Evolutionary conservation across 2,888 invertebrate genomes (phyloP).

Genomic region (Pelosia muscerda): DNA sequence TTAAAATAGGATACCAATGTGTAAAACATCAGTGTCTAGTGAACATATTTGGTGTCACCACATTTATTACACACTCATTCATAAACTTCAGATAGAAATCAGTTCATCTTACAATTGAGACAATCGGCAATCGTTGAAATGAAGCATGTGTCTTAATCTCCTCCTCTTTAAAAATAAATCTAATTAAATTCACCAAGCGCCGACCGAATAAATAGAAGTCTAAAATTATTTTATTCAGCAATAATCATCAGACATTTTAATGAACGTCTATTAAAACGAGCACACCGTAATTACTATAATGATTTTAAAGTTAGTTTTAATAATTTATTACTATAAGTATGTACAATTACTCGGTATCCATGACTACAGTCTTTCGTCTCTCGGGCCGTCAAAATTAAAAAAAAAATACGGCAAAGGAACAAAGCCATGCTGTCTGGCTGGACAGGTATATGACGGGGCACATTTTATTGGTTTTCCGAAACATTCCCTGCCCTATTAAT

Average conservation of each 20-base stretch:
- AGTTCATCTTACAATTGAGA: conserved; percentile 22
- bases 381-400: conserved; percentile 63
- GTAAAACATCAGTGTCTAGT: neutral
- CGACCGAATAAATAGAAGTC: conserved; percentile 16
- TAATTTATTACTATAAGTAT: conserved; percentile 47
- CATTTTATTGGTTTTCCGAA: conserved; percentile 87
- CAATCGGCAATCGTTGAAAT: conserved; percentile 16
- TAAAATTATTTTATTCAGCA: conserved; percentile 28
- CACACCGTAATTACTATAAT: conserved; percentile 38
- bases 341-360: conserved; percentile 46
- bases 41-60: conserved; percentile 35
- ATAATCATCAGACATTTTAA: conserved; percentile 39
- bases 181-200: conserved; percentile 25
- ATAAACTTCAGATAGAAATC: conserved; percentile 34
- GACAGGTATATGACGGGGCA: conserved; percentile 87
- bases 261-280: conserved; percentile 33
- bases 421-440: conserved; percentile 85
- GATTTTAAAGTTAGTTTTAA: conserved; percentile 46
- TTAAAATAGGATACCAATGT: conserved; percentile 16
- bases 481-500: conserved; percentile 86
- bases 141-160: conserved; percentile 19
- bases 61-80: conserved; percentile 40
- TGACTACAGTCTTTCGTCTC: conserved; percentile 56
- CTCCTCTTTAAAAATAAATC: conserved; percentile 8
- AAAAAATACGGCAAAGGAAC: conserved; percentile 69